Evolutionary conservation across 2,113 vertebrate genomes (phyloP).

Genomic region (Ammodytes marinus): DNA sequence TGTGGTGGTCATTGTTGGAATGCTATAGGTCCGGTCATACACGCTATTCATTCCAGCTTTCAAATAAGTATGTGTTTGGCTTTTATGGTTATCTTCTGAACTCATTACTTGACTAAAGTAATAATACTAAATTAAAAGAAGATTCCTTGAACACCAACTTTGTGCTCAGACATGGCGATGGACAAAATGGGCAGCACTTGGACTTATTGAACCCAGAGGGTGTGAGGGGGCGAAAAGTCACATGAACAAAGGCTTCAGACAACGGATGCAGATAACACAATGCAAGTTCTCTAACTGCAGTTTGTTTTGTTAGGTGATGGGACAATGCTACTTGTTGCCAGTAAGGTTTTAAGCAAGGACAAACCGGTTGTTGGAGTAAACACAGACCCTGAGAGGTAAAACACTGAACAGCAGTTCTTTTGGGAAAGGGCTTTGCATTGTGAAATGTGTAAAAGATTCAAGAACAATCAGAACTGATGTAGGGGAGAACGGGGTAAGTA

Average conservation of each 20-base stretch:
- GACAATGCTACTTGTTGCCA: slow-evolving; percentile 97
- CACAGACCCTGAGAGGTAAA: slow-evolving; percentile 97
- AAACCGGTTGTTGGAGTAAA: slow-evolving; percentile 98
- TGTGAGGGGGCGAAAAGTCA: slow-evolving; percentile 29
- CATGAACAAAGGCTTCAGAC: slow-evolving; percentile 35
- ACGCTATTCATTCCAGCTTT: background rate
- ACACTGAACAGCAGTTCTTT: slow-evolving; percentile 5
- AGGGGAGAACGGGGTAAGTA: no score
- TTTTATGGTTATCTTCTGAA: background rate
- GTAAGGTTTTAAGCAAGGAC: slow-evolving; percentile 94
- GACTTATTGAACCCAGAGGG: slow-evolving; percentile 4
- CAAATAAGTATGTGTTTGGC: background rate
- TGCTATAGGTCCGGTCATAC: background rate
- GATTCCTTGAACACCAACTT: slow-evolving; percentile 6
- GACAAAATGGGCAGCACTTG: background rate
- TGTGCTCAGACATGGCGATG: slow-evolving; percentile 7
- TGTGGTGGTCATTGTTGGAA: no score
- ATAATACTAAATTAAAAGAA: background rate
- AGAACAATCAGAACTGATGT: background rate
- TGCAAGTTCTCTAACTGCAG: slow-evolving; percentile 50
- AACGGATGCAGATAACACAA: slow-evolving; percentile 33
- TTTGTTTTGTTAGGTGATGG: slow-evolving; percentile 89
- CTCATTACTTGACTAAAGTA: background rate
- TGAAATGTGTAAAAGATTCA: background rate
- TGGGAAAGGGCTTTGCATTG: background rate